Evolutionary conservation across 2,797 vertebrate genomes (phyloP), one percentile per base, ranked within the genome.

Genomic region (Enteromius treurensis): DNA sequence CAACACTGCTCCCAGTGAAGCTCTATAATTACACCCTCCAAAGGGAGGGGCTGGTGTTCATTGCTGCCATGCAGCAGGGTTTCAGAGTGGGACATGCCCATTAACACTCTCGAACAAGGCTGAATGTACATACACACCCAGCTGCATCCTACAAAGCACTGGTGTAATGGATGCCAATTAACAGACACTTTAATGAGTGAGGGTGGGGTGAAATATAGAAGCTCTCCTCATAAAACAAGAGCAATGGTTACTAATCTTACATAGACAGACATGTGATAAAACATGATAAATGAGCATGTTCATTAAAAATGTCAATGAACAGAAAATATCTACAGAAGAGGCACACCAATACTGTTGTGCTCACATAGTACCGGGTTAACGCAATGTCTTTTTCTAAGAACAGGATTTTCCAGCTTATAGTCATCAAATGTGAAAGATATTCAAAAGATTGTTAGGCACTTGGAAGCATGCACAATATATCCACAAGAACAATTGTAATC

Each of bases 1-100:
- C 65, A 70, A 67, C 65, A 8, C 47, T 19, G 60, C 82, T 74
- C 78, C 74, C 84, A 62, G 60, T 67, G 79, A 81, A 74, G 71
- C 71, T 60, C 81, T 81, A 90, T 90, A 92, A 93, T 92, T 91
- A 91, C 87, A 90, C 79, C 86, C 85, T 90, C 79, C 76, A 83
- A 77, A 40, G 58, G 85, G 73, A 83, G 80, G 85, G 80, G 45
- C 47, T 78, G 79, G 77, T 86, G 83, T 80, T 88, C 81, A 88
- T 55, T 70, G 71, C 34, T 11, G 70, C 40, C 53, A 77, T 84
- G 82, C 51, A 86, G 23, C 67, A 55, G 53, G 73, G 80, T 84
- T 86, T 85, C 84, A 86, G 82, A 79, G 47, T 71, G 81, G 81
- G 84, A 84, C 82, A 70, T 84, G 83, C 82, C 88, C 87, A 82